These are phyloP conservation scores for Paraescarpia echinospica DNA, from an alignment of 1,140 invertebrate genomes.

Conservation along the genomic window DNA sequence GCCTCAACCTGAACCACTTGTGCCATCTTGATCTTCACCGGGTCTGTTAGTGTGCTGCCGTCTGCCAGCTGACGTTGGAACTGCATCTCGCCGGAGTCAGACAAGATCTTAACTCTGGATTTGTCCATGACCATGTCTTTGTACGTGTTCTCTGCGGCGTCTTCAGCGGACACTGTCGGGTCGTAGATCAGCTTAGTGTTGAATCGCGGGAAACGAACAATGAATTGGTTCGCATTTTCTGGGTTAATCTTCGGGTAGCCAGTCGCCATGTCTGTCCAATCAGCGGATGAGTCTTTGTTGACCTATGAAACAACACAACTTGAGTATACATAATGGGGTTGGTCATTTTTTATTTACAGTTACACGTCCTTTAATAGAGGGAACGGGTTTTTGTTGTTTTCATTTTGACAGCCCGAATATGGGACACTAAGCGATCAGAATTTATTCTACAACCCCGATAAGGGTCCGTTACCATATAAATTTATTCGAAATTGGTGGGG, in stretches of 20 bases:
- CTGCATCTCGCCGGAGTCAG: neutral
- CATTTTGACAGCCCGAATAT: too few relatives aligned
- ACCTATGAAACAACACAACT: neutral
- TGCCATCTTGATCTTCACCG: neutral
- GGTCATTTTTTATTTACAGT: too few relatives aligned
- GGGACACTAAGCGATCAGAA: too few relatives aligned
- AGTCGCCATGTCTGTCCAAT: neutral
- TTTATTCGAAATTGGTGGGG: too few relatives aligned
- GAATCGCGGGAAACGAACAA: neutral
- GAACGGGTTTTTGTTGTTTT: too few relatives aligned
- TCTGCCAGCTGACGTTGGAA: neutral
- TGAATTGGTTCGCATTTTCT: neutral
- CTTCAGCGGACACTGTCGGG: neutral
- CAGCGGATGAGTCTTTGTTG: neutral
- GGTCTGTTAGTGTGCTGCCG: neutral
- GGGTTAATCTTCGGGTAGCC: neutral
- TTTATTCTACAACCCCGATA: too few relatives aligned
- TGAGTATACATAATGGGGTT: too few relatives aligned
- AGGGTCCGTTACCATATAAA: too few relatives aligned
- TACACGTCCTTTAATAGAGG: too few relatives aligned
- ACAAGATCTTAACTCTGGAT: neutral
- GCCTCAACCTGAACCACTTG: neutral
- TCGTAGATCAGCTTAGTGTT: neutral
- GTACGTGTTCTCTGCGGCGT: neutral
- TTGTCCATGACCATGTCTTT: neutral